A percentile compares a stretch with the other conserved stretches of the same genome.
Evolutionary conservation across 2,888 invertebrate species (phyloP).

Genomic region (Pocota personata): DNA sequence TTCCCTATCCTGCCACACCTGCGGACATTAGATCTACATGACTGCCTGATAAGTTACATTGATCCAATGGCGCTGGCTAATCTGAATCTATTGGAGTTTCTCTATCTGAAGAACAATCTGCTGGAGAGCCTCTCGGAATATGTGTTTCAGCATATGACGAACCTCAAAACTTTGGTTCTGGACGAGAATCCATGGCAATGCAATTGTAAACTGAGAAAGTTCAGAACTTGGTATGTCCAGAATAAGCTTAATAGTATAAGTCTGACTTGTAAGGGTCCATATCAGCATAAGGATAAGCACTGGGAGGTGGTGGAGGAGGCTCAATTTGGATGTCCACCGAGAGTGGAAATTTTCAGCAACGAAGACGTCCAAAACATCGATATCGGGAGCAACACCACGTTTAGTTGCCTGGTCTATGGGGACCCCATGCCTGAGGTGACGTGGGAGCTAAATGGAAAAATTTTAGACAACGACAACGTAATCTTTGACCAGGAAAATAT

Average conservation of each 20-base stretch:
- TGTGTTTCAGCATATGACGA: constrained; percentile 88
- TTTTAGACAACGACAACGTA: constrained; percentile 84
- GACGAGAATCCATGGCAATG: constrained; percentile 96
- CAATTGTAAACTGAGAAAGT: constrained; percentile 92
- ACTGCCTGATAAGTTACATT: constrained; percentile 90
- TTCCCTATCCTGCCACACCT: constrained; percentile 93
- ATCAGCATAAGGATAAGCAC: constrained; percentile 86
- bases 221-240: constrained; percentile 92
- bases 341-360: constrained; percentile 86
- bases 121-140: constrained; percentile 88
- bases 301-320: constrained; percentile 91
- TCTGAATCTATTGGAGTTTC: constrained; percentile 88
- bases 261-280: constrained; percentile 89
- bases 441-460: constrained; percentile 91
- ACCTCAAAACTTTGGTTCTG: constrained; percentile 90
- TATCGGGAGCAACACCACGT: constrained; percentile 91
- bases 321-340: constrained; percentile 92
- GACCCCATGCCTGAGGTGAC: constrained; percentile 92
- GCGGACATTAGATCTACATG: constrained; percentile 90
- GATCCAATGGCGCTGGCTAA: constrained; percentile 91
- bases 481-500: constrained; percentile 82
- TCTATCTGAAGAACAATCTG: constrained; percentile 92
- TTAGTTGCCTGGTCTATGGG: constrained; percentile 91
- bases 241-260: constrained; percentile 91
- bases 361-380: constrained; percentile 87